Evolutionary conservation across 2,888 invertebrate genomes (phyloP).

Genomic region (Brachyptera putata): DNA sequence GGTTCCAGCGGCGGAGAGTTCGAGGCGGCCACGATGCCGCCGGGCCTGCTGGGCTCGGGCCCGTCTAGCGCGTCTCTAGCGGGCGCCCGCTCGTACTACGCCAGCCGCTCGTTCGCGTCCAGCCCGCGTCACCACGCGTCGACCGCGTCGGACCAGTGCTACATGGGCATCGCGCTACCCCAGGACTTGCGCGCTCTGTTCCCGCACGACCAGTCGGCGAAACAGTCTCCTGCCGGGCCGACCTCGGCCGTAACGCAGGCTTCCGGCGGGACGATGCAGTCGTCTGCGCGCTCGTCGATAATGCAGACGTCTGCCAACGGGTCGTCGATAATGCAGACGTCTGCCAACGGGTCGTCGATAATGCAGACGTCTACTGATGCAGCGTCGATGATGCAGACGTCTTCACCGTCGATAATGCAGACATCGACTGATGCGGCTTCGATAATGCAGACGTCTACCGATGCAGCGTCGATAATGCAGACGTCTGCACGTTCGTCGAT

Average conservation of each 20-base stretch:
- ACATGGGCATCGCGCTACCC: conserved; percentile 73
- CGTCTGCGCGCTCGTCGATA: too few relatives aligned
- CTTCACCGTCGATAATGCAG: too few relatives aligned
- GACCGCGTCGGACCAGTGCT: conserved; percentile 44
- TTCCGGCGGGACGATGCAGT: too few relatives aligned
- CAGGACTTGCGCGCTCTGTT: conserved; percentile 63
- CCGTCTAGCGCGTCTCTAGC: conserved; percentile 22
- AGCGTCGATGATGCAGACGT: too few relatives aligned
- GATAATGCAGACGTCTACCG: too few relatives aligned
- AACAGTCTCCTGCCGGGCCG: conserved; percentile 23
- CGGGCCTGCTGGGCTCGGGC: conserved; percentile 24
- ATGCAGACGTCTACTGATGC: too few relatives aligned
- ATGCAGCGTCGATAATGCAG: too few relatives aligned
- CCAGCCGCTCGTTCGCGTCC: conserved; percentile 16
- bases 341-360: too few relatives aligned
- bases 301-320: too few relatives aligned
- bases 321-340: too few relatives aligned
- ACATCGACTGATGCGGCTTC: too few relatives aligned
- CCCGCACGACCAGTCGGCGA: conserved; percentile 51
- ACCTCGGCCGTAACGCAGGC: background rate
- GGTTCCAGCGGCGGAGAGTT: conserved; percentile 33
- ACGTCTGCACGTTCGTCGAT: too few relatives aligned
- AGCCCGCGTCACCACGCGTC: background rate
- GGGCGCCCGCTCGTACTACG: conserved; percentile 20
- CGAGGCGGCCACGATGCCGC: conserved; percentile 26